These are phyloP conservation scores for Novumbra hubbsi DNA, from an alignment of 2,797 vertebrate species.

Conservation along the genomic window DNA sequence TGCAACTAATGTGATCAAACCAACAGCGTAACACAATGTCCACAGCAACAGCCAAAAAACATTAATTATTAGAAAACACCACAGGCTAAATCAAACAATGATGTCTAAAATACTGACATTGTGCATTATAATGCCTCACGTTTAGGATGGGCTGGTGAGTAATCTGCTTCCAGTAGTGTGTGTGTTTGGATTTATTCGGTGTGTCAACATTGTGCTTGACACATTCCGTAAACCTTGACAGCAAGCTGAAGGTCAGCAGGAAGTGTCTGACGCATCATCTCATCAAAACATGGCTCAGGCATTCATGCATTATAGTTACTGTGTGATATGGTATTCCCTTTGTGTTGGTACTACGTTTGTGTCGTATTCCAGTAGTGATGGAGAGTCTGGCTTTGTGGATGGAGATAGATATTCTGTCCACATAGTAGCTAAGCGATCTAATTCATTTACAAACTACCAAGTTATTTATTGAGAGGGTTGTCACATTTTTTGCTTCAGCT, in stretches of 20 bases:
- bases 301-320: conserved; percentile 28
- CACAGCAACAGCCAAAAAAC: too few species aligned
- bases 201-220: conserved; percentile 49
- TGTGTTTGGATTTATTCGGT: neutral
- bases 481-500: neutral
- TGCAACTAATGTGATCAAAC: too few species aligned
- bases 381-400: neutral
- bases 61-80: too few species aligned
- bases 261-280: conserved; percentile 39
- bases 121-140: too few species aligned
- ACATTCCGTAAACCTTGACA: conserved; percentile 63
- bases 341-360: neutral
- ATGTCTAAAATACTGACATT: too few species aligned
- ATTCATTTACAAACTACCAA: neutral
- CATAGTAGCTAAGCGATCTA: neutral
- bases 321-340: neutral
- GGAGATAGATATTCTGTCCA: neutral
- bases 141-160: neutral
- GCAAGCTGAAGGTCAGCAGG: conserved; percentile 58
- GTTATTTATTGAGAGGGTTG: neutral
- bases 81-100: too few species aligned
- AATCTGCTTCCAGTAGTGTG: neutral
- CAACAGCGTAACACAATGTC: too few species aligned
- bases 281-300: conserved; percentile 44
- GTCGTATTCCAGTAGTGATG: neutral